Evolutionary conservation across 2,797 vertebrate species (phyloP), one percentile per base, ranked within the genome.

Genomic region (Erithacus rubecula): DNA sequence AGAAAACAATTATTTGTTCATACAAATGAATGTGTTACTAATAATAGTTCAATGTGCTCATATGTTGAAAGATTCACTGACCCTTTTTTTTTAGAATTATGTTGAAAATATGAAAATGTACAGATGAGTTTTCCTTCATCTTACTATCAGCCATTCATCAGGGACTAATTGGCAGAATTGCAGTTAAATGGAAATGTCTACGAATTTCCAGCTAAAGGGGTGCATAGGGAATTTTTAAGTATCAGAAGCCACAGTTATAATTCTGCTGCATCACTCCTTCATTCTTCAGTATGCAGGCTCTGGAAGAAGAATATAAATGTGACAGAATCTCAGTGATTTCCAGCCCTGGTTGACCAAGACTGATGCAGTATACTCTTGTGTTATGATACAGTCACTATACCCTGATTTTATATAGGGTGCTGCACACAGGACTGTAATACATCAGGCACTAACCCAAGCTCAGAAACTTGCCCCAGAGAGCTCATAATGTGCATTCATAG

Each of bases 1-100:
- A 72, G 34, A 90, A 96, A 90, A 59, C 39, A 88, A 71, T 79
- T 87, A 71, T 76, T 91, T 89, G 43, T 74, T 90, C 59, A 63
- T 56, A 32, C 63, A 84, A 81, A 63, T 74, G 17, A n/a, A 34
- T 49, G 43, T 17, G 16, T 63, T 72, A 37, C 58, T 89, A 87
- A 59, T 87, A 87, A 75, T 47, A 71, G 24, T 32, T 80, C 78
- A 83, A 30, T 74, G 39, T 77, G 53, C 15, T 78, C 11, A 11
- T 81, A 39, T 39, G 17, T 67, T 85, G 56, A 81, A 41, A 71
- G 47, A 74, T 90, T 90, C 56, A 36, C 37, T 1, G 6, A 47
- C 32, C 37, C 12, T 2, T 12, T 71, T 89, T 85, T 29, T 30
- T 43, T 59, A 47, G 11, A 56, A 10, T 79, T 59, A 36, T 5